Evolutionary conservation across 2,888 invertebrate species (phyloP), one percentile per base, ranked within the genome.

Genomic region (Acronicta aceris): DNA sequence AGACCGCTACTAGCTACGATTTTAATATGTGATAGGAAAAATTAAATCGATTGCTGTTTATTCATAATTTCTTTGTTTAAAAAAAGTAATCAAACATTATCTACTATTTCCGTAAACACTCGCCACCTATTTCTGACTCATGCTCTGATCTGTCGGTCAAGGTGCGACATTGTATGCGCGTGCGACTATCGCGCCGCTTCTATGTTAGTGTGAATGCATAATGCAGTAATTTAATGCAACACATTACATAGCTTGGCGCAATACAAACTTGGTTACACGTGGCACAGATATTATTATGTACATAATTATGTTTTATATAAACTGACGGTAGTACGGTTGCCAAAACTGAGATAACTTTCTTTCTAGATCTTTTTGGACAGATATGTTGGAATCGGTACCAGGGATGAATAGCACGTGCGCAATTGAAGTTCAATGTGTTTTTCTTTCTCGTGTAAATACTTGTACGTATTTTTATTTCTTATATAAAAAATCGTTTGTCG

Each of bases 211-310:
- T 16, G 25, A 59, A 46, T 51, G 43, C 38, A 40, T 47, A 21
- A 25, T 50, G 41, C 42, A 47, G n/a, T 47, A 46, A 59, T 45
- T 56, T 45, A 56, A 43, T 41, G 12, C 40, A 42, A 49, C 27
- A 45, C 36, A 56, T 52, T 55, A 52, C 6, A 47, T 47, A 50
- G 60, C 49, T 50, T 43, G 17, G 50, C 60, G 42, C 45, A 48
- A 59, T 53, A 53, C 40, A 21, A 30, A 25, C 60, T 59, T 64
- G 60, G 33, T 59, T 72, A 64, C 73, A 68, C 73, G 72, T 72
- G 72, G 51, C 57, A 17, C 30, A 12, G 15, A 21, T 33, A 38
- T 52, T 48, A 52, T 48, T 36, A 57, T 54, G 57, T 42, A 52
- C 46, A 33, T 21, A 45, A 4, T 38, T 10, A 47, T 52, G 41